Percentiles rank a stretch among this genome's conserved stretches.
These are phyloP conservation scores for Cyanistes caeruleus DNA, from an alignment of 2,113 vertebrate genomes.

Conservation along the genomic window DNA sequence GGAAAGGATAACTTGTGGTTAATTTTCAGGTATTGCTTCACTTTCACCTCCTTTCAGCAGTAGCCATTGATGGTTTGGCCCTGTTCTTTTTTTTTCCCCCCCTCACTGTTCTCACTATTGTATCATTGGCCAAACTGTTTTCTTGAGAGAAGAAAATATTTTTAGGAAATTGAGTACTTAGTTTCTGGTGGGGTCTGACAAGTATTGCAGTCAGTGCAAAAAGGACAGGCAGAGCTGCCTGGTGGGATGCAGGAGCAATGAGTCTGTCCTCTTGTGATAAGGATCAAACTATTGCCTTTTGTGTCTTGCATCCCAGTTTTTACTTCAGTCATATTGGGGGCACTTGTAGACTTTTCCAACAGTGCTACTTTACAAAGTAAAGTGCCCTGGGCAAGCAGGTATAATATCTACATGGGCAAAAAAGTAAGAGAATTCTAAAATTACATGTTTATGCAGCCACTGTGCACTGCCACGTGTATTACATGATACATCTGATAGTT, in stretches of 20 bases:
- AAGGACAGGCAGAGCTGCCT: not conserved
- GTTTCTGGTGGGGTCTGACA: not conserved
- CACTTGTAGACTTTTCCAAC: not conserved
- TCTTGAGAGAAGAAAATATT: not conserved
- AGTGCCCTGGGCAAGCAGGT: not conserved
- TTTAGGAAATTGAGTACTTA: not conserved
- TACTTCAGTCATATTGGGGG: not conserved
- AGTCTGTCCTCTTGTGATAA: not conserved
- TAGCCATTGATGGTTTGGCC: not conserved
- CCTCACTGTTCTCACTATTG: not conserved
- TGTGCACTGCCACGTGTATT: not conserved
- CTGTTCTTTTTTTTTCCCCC: rapidly evolving
- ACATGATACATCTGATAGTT: not conserved
- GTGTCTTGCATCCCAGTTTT: not conserved
- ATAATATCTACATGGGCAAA: not conserved
- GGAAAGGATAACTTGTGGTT: not conserved
- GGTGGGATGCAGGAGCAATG: not conserved
- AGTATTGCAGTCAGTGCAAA: not conserved
- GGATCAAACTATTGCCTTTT: not conserved
- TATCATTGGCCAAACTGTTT: not conserved
- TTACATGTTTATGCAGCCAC: rapidly evolving
- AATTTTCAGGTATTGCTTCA: not conserved
- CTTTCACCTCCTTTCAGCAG: not conserved
- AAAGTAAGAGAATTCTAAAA: not conserved
- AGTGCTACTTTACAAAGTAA: not conserved